Base-by-base conservation (phyloP, 2,888 invertebrate species). In the Bibio marci region DNA sequence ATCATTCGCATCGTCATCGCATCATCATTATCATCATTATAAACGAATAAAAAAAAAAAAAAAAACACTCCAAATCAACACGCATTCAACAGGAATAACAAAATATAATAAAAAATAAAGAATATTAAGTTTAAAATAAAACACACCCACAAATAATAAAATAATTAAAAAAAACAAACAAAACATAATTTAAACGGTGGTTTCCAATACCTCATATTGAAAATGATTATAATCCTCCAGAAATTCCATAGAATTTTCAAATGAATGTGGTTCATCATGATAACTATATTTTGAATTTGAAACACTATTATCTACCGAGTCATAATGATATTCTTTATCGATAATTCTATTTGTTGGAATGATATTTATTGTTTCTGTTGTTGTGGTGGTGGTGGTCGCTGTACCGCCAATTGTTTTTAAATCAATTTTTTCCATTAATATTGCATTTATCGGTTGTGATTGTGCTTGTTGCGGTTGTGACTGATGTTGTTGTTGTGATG, bases 141-240 rank as follows among this genome's bases (percentile, higher is more conserved):
- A n/a, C n/a, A n/a, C n/a, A n/a, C n/a, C n/a, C n/a, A n/a, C n/a
- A n/a, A n/a, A n/a, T n/a, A n/a, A n/a, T n/a, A n/a, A n/a, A n/a
- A n/a, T n/a, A n/a, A n/a, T n/a, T n/a, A n/a, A n/a, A n/a, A n/a
- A n/a, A n/a, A n/a, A n/a, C n/a, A n/a, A n/a, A n/a, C n/a, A n/a
- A n/a, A n/a, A n/a, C n/a, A n/a, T n/a, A n/a, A 51, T 48, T 61
- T 66, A 75, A 62, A 75, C 75, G 59, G 74, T 74, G 52, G 74
- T 75, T 70, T 75, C 74, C 57, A 75, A 64, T 73, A 75, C 75
- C 74, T 75, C 74, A 43, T 49, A 49, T 43, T 50, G 50, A 42
- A 52, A 49, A 42, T 52, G 50, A 43, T 48, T 49, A 36, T 46
- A 49, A 35, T 49, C 49, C 43, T 51, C 50, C 39, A 49, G 44